A percentile compares a stretch with the other conserved stretches of the same genome.
Conservation (phyloP, 2,113 vertebrate genomes). For the Oncorhynchus clarkii region DNA sequence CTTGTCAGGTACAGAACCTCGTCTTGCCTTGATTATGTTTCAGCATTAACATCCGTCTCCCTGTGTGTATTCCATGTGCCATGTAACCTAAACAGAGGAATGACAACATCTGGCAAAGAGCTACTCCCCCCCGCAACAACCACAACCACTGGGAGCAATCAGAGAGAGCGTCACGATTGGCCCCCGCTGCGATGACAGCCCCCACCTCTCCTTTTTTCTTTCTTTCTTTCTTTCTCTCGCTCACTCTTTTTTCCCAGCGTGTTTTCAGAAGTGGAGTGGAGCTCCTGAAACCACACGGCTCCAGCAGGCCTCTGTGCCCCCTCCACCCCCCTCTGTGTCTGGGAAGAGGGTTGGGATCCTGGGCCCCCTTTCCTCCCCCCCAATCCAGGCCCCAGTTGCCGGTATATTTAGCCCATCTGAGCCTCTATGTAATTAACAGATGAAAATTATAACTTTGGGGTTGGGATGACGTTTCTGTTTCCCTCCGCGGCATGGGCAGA, state of each 20-base stretch:
- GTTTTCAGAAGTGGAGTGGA: slow-evolving; percentile 48
- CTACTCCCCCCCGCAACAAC: slow-evolving; percentile 24
- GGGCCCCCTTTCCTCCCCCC: not conserved
- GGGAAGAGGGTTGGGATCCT: slow-evolving; percentile 17
- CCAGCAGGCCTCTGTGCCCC: slow-evolving; percentile 42
- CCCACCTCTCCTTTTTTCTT: not conserved
- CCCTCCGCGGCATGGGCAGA: slow-evolving; percentile 23
- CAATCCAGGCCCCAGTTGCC: slow-evolving; percentile 29
- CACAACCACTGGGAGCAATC: slow-evolving; percentile 71
- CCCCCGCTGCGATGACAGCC: slow-evolving; percentile 53
- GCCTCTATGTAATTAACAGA: slow-evolving; percentile 69
- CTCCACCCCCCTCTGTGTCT: slow-evolving; percentile 26
- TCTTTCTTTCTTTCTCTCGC: slow-evolving; percentile 3
- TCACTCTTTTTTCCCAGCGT: slow-evolving; percentile 45
- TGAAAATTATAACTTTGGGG: slow-evolving; percentile 69
- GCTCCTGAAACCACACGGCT: slow-evolving; percentile 58
- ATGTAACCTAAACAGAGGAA: slow-evolving; percentile 20
- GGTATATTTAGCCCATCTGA: slow-evolving; percentile 64
- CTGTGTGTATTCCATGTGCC: not conserved
- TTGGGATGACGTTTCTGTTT: slow-evolving; percentile 61
- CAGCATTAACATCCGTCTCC: slow-evolving; percentile 18
- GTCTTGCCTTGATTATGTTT: slow-evolving; percentile 16
- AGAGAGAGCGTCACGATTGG: slow-evolving; percentile 62
- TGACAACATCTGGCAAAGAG: slow-evolving; percentile 66
- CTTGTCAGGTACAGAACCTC: slow-evolving; percentile 26